Base-by-base conservation (phyloP, 2,797 vertebrate genomes). In the Saxicola maurus region DNA sequence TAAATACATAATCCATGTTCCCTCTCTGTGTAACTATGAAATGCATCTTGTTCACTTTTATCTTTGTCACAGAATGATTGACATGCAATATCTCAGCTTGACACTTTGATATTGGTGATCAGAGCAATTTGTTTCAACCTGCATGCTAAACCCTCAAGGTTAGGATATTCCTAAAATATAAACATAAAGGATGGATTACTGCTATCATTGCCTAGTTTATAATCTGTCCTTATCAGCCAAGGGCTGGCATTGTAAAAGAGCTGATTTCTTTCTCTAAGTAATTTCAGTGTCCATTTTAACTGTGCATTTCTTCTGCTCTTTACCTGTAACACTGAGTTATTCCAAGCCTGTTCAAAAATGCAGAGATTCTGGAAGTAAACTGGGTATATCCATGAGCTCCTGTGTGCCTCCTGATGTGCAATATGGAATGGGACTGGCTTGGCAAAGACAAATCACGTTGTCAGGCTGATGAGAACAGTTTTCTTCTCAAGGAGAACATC, bases 71-170 rank as follows among this genome's bases (percentile, higher is more conserved):
- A n/a, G 61, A 40, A 42, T 93, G 94, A 94, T 82, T 95, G 91
- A 91, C 94, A 82, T 65, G 74, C 69, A 92, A 93, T 94, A 90
- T 91, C 88, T 91, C 88, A 90, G 86, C 84, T 82, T 93, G 91
- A 94, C 88, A 93, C 82, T 78, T 87, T 91, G 84, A 92, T 94
- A 86, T 92, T 92, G 91, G 86, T 92, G 92, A 93, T 95, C 95
- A 92, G 90, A 90, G 68, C 77, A 91, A 89, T 92, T 95, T 93
- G 78, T 88, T 95, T 86, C 92, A 80, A 65, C 72, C 65, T 79
- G 81, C 49, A 61, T 90, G 19, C 75, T 94, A 88, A 93, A 90
- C 65, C 86, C 90, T 92, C 78, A 85, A 88, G 84, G 94, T 93
- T 92, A 69, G 80, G 80, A 69, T 93, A 77, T 87, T 90, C 86